Base-by-base conservation (phyloP, 1,140 invertebrate genomes). In the Phthorimaea operculella region DNA sequence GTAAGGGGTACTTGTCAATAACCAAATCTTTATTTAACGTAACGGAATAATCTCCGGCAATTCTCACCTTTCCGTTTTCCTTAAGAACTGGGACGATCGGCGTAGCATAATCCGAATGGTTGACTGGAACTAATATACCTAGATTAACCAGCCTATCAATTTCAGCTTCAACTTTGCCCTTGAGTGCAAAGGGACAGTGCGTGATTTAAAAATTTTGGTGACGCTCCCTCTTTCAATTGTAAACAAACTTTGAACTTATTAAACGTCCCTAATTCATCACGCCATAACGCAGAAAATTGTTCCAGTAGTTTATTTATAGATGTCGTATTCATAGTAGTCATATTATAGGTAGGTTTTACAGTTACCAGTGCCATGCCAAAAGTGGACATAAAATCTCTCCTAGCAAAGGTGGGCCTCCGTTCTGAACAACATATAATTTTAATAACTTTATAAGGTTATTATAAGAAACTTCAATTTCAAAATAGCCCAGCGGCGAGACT, bases 81-180 rank as follows among this genome's bases (percentile, higher is more conserved):
- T 70, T 66, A 17, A 68, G 16, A 14, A 72, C 58, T 1, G 65
- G 70, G 6, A 72, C 70, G 17, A 70, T 66, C n/a, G 68, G 63
- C 0, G 68, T 66, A 0, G 60, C 70, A 28, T 63, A 68, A 5
- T 61, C n/a, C 1, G 59, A 62, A 47, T 52, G 47, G n/a, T 56
- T 34, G 8, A 69, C 51, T 0, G 64, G 53, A 7, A 58, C 49
- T 47, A 72, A 61, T 18, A 69, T 63, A 45, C 64, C 66, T 58
- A 63, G 53, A 12, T 33, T 51, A 7, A 65, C 64, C 39, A 70
- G 14, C 0, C 63, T n/a, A 9, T 58, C 33, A 11, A 70, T 12
- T 50, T 70, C 64, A 5, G 51, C 5, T n/a, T 60, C 58, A 1
- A 65, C 59, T 52, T 59, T 60, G 5, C 57, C 44, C 39, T 57